Evolutionary conservation across 2,113 vertebrate genomes (phyloP).

Genomic region (Oncorhynchus clarkii): DNA sequence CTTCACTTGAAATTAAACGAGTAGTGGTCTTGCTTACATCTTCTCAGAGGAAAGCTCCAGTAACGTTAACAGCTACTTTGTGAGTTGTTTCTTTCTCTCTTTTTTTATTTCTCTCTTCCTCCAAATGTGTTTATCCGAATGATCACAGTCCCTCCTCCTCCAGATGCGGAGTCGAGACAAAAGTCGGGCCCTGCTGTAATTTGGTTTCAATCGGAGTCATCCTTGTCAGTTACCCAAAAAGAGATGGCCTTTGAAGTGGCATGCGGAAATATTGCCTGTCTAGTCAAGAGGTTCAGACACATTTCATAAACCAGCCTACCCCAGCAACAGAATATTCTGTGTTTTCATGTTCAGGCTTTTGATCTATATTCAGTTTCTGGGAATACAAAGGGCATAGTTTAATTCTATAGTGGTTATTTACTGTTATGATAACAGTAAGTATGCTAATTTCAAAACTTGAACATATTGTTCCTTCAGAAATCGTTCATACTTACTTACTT

Average conservation of each 20-base stretch:
- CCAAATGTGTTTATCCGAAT: too few species aligned
- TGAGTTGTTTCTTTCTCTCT: too few species aligned
- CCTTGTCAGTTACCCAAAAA: neutral
- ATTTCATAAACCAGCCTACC: too few species aligned
- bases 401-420: neutral
- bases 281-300: neutral
- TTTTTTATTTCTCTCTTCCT: too few species aligned
- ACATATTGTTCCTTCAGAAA: neutral
- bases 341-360: constrained; percentile 2
- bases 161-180: too few species aligned
- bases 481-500: too few species aligned
- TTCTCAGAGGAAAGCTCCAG: constrained; percentile 18
- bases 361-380: neutral
- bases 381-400: neutral
- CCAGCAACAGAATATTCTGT: neutral
- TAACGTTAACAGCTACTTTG: too few species aligned
- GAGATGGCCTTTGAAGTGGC: too few species aligned
- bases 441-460: neutral
- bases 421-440: neutral
- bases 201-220: too few species aligned
- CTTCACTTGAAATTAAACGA: constrained; percentile 42
- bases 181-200: too few species aligned
- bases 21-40: constrained; percentile 28
- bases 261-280: too few species aligned
- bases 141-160: too few species aligned